Conservation (phyloP, 2,888 invertebrate species). For the Drosophila sordidula region DNA sequence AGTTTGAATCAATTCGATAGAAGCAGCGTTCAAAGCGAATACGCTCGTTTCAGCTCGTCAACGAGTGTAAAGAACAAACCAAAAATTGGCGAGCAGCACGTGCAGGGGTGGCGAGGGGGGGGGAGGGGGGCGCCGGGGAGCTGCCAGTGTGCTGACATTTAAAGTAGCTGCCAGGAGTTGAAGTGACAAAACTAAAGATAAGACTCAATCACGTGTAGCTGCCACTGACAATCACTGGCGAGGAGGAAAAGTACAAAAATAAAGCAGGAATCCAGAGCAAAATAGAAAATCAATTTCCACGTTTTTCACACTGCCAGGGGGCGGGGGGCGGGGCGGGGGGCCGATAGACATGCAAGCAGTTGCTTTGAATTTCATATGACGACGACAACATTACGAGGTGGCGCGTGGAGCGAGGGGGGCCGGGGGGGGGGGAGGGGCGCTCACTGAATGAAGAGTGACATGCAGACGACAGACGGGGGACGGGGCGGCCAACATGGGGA, state of each 20-base stretch:
- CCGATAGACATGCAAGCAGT: constrained; percentile 71
- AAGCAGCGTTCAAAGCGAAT: no score
- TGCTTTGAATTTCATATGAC: constrained; percentile 75
- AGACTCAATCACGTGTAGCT: constrained; percentile 79
- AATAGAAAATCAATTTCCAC: constrained; percentile 80
- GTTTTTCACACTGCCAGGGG: constrained; percentile 56
- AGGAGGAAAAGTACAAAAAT: constrained; percentile 14
- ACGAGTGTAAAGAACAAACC: neutral
- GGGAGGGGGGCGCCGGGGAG: neutral
- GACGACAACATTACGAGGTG: constrained; percentile 36
- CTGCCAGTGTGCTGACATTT: constrained; percentile 67
- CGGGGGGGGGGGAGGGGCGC: neutral
- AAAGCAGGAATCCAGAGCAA: constrained; percentile 44
- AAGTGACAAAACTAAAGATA: constrained; percentile 80
- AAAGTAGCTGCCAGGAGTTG: constrained; percentile 78
- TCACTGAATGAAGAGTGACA: constrained; percentile 37
- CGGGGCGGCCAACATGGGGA: constrained; percentile 50
- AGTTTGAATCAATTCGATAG: no score
- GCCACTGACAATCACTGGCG: constrained; percentile 65
- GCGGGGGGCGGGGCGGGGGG: constrained; percentile 1
- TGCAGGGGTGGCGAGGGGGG: constrained; percentile 13
- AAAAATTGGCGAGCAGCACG: constrained; percentile 64
- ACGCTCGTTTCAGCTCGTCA: no score
- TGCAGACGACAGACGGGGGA: neutral
- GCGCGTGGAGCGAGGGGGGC: neutral